phyloP scores from a whole-genome alignment of 2,888 invertebrate species.

The Andrena flavipes region DNA sequence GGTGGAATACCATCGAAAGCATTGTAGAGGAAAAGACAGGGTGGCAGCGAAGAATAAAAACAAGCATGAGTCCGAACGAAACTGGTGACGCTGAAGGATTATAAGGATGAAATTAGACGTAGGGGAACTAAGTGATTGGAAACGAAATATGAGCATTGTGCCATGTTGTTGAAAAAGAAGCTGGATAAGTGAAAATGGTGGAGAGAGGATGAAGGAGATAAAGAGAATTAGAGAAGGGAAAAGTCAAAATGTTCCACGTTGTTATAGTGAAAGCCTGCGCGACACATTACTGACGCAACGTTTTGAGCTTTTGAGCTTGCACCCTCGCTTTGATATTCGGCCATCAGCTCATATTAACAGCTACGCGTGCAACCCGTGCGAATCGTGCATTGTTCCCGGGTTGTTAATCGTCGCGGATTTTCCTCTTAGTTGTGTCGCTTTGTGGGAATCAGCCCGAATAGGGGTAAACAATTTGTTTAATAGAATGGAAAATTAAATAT shows the following conservation, averaged over 20 bases:
- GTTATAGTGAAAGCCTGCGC: slow-evolving; percentile 21
- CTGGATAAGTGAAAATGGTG: not conserved
- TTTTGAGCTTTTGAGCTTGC: slow-evolving; percentile 59
- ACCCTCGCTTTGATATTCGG: slow-evolving; percentile 61
- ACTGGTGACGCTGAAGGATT: not conserved
- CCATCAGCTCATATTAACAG: slow-evolving; percentile 60
- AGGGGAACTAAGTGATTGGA: slow-evolving; percentile 11
- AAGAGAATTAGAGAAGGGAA: not conserved
- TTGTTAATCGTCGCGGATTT: slow-evolving; percentile 56
- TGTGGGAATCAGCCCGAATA: slow-evolving; percentile 25
- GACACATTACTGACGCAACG: slow-evolving; percentile 44
- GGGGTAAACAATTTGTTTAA: slow-evolving; percentile 30
- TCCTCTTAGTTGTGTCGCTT: slow-evolving; percentile 55
- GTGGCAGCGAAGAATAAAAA: slow-evolving; percentile 2
- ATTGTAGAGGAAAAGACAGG: not conserved
- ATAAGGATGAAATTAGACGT: slow-evolving; percentile 2
- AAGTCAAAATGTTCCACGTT: slow-evolving; percentile 43
- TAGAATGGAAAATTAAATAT: slow-evolving; percentile 15
- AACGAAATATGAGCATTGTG: not conserved
- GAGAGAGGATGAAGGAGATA: not conserved
- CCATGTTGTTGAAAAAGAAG: not conserved
- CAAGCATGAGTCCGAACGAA: not conserved
- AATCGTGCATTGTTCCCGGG: slow-evolving; percentile 44
- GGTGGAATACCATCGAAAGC: slow-evolving; percentile 46
- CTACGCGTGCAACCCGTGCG: slow-evolving; percentile 49